These are phyloP conservation scores for Tetanocera ferruginea DNA, from an alignment of 2,888 invertebrate species.

Conservation along the genomic window DNA sequence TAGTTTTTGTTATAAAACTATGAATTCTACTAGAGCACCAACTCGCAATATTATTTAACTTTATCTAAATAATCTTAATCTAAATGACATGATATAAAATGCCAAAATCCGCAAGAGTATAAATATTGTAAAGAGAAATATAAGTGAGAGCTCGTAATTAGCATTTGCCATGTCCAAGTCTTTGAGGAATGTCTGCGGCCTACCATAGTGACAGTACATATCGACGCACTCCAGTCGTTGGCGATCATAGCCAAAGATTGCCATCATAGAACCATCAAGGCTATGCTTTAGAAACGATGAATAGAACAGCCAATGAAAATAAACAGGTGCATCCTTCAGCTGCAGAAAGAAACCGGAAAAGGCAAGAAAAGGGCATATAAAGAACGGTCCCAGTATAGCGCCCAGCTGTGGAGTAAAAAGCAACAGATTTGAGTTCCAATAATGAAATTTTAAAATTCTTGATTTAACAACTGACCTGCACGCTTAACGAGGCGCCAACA, in stretches of 20 bases:
- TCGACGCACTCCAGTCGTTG: slow-evolving; percentile 80
- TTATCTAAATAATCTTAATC: slow-evolving; percentile 72
- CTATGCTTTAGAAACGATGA: slow-evolving; percentile 91
- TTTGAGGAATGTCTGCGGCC: slow-evolving; percentile 80
- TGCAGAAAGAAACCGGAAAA: slow-evolving; percentile 95
- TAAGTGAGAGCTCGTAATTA: slow-evolving; percentile 76
- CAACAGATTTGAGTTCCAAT: slow-evolving; percentile 1
- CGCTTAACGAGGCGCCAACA: slow-evolving; percentile 84
- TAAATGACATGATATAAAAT: slow-evolving; percentile 77
- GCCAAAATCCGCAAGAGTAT: slow-evolving; percentile 76
- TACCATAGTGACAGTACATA: slow-evolving; percentile 81
- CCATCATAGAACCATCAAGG: slow-evolving; percentile 84
- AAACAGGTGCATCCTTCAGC: slow-evolving; percentile 82
- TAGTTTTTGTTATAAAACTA: no score
- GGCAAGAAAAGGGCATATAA: slow-evolving; percentile 87
- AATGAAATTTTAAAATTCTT: neutral
- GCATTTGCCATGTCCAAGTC: slow-evolving; percentile 80
- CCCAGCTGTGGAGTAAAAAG: slow-evolving; percentile 77
- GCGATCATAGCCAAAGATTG: slow-evolving; percentile 87
- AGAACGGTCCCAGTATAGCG: slow-evolving; percentile 89
- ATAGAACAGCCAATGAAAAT: slow-evolving; percentile 88
- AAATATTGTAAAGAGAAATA: slow-evolving; percentile 77
- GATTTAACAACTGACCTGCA: slow-evolving; percentile 75
- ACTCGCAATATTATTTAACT: neutral
- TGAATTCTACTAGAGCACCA: no score